Evolutionary conservation across 2,888 invertebrate species (phyloP).

Genomic region (Perizoma flavofasciatum): DNA sequence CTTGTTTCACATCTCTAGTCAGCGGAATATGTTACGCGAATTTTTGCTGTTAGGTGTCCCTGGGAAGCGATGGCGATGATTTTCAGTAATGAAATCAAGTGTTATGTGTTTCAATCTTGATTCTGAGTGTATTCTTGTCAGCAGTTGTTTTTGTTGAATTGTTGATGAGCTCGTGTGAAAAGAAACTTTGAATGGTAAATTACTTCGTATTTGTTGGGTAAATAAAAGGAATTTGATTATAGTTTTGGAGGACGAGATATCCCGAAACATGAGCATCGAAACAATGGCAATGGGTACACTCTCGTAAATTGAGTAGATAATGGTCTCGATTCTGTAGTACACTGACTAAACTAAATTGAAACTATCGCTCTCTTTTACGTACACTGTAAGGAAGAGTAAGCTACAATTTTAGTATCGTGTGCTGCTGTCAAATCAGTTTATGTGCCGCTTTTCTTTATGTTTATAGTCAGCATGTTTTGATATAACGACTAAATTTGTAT

Average conservation of each 20-base stretch:
- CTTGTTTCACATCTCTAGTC: conserved; percentile 1
- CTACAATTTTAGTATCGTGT: too few species aligned
- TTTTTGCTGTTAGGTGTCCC: conserved; percentile 27
- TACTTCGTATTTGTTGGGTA: conserved; percentile 1
- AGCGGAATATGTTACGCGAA: conserved; percentile 21
- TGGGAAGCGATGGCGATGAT: conserved; percentile 23
- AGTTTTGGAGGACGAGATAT: conserved; percentile 5
- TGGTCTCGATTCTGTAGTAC: too few species aligned
- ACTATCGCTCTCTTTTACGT: too few species aligned
- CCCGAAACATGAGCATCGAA: neutral
- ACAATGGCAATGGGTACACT: too few species aligned
- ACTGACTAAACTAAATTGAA: too few species aligned
- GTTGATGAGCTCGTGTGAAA: conserved; percentile 21
- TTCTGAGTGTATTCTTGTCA: conserved; percentile 19
- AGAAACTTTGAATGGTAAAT: conserved; percentile 11
- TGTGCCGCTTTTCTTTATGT: too few species aligned
- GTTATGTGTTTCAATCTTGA: conserved; percentile 25
- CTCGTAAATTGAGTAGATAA: too few species aligned
- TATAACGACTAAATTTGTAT: too few species aligned
- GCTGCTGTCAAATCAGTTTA: too few species aligned
- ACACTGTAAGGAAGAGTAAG: too few species aligned
- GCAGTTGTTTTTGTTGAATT: conserved; percentile 22
- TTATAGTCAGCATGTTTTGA: too few species aligned
- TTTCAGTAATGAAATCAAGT: conserved; percentile 28
- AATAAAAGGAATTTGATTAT: conserved; percentile 18